A percentile compares a stretch with the other conserved stretches of the same genome.
phyloP scores from a whole-genome alignment of 1,140 invertebrate species.

The Oedothorax gibbosus region DNA sequence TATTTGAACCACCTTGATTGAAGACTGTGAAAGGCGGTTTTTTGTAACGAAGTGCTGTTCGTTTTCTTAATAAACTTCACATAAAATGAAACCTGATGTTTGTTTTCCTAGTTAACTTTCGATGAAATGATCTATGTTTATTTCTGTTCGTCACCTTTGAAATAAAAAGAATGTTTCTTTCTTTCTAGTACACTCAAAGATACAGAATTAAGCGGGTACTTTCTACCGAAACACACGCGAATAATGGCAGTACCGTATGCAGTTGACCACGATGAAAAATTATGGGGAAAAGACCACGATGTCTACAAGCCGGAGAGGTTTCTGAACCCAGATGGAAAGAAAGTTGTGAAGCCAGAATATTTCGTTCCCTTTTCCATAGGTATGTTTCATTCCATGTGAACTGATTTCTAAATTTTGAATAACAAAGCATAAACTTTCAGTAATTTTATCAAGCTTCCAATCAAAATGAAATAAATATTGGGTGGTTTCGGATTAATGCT shows the following conservation, averaged over 20 bases:
- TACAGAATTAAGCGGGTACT: slow-evolving; percentile 54
- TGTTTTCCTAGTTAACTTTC: background rate
- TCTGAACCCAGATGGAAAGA: slow-evolving; percentile 64
- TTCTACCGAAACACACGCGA: slow-evolving; percentile 65
- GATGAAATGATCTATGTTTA: background rate
- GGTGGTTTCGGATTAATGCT: too few species aligned
- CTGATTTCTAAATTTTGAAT: background rate
- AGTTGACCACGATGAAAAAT: slow-evolving; percentile 75
- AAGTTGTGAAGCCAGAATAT: slow-evolving; percentile 62
- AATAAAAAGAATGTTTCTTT: background rate
- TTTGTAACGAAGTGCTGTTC: background rate
- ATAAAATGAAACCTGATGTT: background rate
- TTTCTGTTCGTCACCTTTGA: background rate
- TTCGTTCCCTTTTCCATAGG: slow-evolving; percentile 65
- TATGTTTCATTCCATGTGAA: slow-evolving; percentile 27
- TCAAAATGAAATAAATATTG: too few species aligned
- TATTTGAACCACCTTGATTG: too few species aligned
- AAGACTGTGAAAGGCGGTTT: background rate
- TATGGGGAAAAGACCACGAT: slow-evolving; percentile 78
- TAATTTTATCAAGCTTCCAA: too few species aligned
- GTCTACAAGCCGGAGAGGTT: slow-evolving; percentile 78
- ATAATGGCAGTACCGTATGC: slow-evolving; percentile 78
- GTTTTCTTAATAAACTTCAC: background rate
- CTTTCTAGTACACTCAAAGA: slow-evolving; percentile 50
- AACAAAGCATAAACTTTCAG: too few species aligned